A percentile compares a stretch with the other conserved stretches of the same genome.
phyloP scores from a whole-genome alignment of 2,888 invertebrate genomes.

The Cylindroiulus punctatus region DNA sequence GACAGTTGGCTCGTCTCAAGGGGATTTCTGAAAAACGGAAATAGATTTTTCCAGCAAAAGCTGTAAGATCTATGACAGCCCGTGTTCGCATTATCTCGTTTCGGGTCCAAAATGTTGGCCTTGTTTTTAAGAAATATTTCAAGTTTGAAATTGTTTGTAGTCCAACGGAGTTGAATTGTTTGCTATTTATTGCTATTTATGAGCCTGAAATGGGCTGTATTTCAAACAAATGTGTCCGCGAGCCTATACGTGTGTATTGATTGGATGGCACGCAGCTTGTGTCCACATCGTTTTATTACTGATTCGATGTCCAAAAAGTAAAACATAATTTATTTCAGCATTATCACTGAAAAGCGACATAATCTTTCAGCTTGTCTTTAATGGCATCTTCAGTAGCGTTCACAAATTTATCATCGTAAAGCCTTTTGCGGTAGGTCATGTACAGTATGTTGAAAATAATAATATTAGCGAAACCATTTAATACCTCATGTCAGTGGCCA shows the following conservation, averaged over 20 bases:
- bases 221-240: not conserved
- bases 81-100: not conserved
- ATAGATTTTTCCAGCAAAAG: not conserved
- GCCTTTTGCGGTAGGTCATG: too few species aligned
- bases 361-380: constrained; percentile 1
- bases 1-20: too few species aligned
- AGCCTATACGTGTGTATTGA: not conserved
- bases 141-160: not conserved
- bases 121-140: constrained; percentile 12
- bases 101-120: not conserved
- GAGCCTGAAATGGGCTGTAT: constrained; percentile 5
- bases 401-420: not conserved
- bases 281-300: not conserved
- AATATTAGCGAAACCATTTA: too few species aligned
- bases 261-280: not conserved
- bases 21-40: not conserved
- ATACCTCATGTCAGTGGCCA: too few species aligned
- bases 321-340: constrained; percentile 3
- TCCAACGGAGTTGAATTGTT: not conserved
- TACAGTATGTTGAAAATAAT: too few species aligned
- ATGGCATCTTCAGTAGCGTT: not conserved
- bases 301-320: not conserved
- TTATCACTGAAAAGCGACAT: constrained; percentile 32
- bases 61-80: not conserved
- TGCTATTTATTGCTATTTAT: constrained; percentile 32